These are phyloP conservation scores for Marasmarcha lunaedactyla DNA, from an alignment of 2,888 invertebrate genomes.

Conservation along the genomic window DNA sequence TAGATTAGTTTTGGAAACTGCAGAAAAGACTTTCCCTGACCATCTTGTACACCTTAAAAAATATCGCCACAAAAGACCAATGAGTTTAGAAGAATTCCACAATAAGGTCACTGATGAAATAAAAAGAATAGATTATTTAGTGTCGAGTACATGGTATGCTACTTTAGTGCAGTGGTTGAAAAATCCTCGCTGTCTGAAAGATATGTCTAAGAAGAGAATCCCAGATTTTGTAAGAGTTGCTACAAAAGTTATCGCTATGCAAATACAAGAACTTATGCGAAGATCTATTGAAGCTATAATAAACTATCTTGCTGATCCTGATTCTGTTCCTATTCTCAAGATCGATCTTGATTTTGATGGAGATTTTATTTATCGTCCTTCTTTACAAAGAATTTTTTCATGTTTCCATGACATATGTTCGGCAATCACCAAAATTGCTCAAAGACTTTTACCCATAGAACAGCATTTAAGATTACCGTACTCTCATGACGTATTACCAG, in stretches of 20 bases:
- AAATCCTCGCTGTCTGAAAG: slow-evolving; percentile 53
- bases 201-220: slow-evolving; percentile 42
- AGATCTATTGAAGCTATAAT: slow-evolving; percentile 75
- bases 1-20: slow-evolving; percentile 66
- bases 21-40: slow-evolving; percentile 61
- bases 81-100: slow-evolving; percentile 41
- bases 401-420: slow-evolving; percentile 71
- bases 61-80: slow-evolving; percentile 49
- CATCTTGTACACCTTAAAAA: slow-evolving; percentile 63
- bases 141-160: slow-evolving; percentile 56
- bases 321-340: slow-evolving; percentile 72
- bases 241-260: slow-evolving; percentile 60
- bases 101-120: slow-evolving; percentile 43
- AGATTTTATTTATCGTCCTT: slow-evolving; percentile 71
- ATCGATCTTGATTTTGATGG: slow-evolving; percentile 67
- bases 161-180: slow-evolving; percentile 57
- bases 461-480: slow-evolving; percentile 50
- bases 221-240: slow-evolving; percentile 51
- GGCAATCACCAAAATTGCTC: slow-evolving; percentile 65
- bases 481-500: slow-evolving; percentile 61
- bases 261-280: slow-evolving; percentile 76
- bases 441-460: slow-evolving; percentile 72
- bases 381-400: slow-evolving; percentile 63
- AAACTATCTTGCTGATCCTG: slow-evolving; percentile 58
- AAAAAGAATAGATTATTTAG: slow-evolving; percentile 46